These are phyloP conservation scores for Synanthedon andrenaeformis DNA, from an alignment of 2,888 invertebrate genomes.

Conservation along the genomic window DNA sequence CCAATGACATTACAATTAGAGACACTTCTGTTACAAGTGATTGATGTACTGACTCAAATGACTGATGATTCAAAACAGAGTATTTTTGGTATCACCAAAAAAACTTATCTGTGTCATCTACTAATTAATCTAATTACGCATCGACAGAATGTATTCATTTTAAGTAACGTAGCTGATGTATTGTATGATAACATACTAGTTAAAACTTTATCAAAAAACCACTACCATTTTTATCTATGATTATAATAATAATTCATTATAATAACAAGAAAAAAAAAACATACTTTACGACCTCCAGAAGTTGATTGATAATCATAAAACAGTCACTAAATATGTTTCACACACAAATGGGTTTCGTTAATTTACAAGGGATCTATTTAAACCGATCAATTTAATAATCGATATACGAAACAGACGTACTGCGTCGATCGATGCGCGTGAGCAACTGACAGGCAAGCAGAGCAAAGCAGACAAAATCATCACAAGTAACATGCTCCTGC, in stretches of 20 bases:
- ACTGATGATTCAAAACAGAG: slow-evolving; percentile 3
- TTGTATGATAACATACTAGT: not conserved
- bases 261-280: not conserved
- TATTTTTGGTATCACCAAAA: not conserved
- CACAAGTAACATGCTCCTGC: slow-evolving; percentile 38
- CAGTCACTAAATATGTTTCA: slow-evolving; percentile 10
- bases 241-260: slow-evolving; percentile 21
- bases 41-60: slow-evolving; percentile 15
- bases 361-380: slow-evolving; percentile 32
- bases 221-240: slow-evolving; percentile 50
- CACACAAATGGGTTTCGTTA: slow-evolving; percentile 13
- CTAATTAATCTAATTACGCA: not conserved
- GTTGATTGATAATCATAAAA: not conserved
- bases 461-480: slow-evolving; percentile 8
- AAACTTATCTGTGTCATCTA: not conserved
- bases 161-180: not conserved
- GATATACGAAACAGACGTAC: slow-evolving; percentile 16
- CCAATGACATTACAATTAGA: slow-evolving; percentile 22
- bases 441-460: slow-evolving; percentile 54
- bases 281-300: not conserved
- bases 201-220: slow-evolving; percentile 20
- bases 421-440: slow-evolving; percentile 49
- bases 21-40: slow-evolving; percentile 13
- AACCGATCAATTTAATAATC: slow-evolving; percentile 36
- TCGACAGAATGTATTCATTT: not conserved